phyloP scores from a whole-genome alignment of 2,888 invertebrate species.

The Halocaridina rubra region DNA sequence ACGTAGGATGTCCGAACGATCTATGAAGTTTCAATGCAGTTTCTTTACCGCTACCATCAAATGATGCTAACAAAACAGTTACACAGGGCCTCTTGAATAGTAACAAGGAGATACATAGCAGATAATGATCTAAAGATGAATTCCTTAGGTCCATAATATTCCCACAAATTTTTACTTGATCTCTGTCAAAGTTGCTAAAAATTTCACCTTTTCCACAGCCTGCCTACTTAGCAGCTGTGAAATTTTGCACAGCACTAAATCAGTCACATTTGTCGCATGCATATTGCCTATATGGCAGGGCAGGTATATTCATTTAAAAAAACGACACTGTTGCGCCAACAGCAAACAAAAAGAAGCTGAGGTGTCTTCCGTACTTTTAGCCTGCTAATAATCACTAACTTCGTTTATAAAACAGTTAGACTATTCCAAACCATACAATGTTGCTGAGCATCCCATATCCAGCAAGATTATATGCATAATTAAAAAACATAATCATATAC shows the following conservation, averaged over 20 bases:
- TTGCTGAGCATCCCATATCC: not conserved
- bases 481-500: too few species aligned
- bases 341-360: not conserved
- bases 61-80: not conserved
- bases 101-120: not conserved
- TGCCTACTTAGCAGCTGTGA: not conserved
- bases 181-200: not conserved
- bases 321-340: not conserved
- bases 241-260: not conserved
- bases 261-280: not conserved
- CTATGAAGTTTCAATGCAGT: not conserved
- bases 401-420: not conserved
- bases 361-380: not conserved
- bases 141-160: not conserved
- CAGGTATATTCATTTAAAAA: too few species aligned
- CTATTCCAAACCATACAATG: not conserved
- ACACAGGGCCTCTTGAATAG: not conserved
- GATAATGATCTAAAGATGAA: not conserved
- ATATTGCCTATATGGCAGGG: not conserved
- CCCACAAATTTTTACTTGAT: constrained; percentile 12
- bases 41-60: not conserved
- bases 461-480: too few species aligned
- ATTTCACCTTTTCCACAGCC: not conserved
- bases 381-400: not conserved
- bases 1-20: not conserved